Conservation (phyloP, 2,113 vertebrate genomes). For the Platichthys flesus region DNA sequence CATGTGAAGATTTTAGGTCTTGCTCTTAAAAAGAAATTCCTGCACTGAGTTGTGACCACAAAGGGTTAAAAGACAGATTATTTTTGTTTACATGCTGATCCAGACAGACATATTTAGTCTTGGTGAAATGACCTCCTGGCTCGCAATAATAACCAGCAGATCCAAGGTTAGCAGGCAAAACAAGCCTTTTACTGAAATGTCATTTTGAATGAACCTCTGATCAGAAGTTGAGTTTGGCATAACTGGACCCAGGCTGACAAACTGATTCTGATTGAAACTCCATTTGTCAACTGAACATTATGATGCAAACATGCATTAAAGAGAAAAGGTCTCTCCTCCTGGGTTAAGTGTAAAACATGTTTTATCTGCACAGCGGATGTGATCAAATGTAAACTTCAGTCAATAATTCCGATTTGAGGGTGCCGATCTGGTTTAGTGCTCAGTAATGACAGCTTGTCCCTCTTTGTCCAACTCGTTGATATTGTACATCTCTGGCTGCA, state of each 20-base stretch:
- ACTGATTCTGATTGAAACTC: not conserved
- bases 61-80: constrained; percentile 17
- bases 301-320: not conserved
- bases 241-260: constrained; percentile 10
- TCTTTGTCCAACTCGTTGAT: not conserved
- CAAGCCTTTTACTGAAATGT: constrained; percentile 4
- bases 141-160: constrained; percentile 3
- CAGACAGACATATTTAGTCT: constrained; percentile 4
- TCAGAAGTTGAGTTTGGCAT: constrained; percentile 10
- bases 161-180: constrained; percentile 1
- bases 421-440: constrained; percentile 12
- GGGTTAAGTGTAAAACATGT: not conserved
- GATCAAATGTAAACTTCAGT: constrained; percentile 4
- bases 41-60: not conserved
- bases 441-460: constrained; percentile 16
- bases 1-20: not conserved
- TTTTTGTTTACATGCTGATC: constrained; percentile 33
- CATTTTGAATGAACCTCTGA: not conserved
- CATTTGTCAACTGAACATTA: not conserved
- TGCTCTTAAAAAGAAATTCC: too few relatives aligned
- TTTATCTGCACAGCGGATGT: constrained; percentile 55
- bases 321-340: not conserved
- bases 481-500: not conserved
- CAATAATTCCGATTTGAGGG: not conserved
- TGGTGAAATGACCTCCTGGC: not conserved